Evolutionary conservation across 2,797 vertebrate genomes (phyloP).

Genomic region (Chelon auratus): DNA sequence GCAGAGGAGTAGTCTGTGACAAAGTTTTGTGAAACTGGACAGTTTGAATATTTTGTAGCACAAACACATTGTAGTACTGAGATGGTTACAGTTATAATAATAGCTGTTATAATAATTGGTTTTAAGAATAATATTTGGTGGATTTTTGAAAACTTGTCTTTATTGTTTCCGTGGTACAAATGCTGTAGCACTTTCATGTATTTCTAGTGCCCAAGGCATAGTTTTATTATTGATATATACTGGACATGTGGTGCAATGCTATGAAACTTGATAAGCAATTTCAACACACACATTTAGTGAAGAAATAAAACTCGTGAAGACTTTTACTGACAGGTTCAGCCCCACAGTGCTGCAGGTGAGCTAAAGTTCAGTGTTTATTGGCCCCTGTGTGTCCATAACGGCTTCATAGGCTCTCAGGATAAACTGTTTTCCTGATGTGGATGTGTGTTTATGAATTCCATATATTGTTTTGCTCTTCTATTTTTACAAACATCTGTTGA

Average conservation of each 20-base stretch:
- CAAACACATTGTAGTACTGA: neutral
- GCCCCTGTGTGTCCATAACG: slow-evolving; percentile 26
- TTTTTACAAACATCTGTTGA: slow-evolving; percentile 75
- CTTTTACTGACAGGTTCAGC: slow-evolving; percentile 52
- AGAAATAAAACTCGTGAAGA: slow-evolving; percentile 44
- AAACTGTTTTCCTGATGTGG: slow-evolving; percentile 68
- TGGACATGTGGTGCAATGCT: slow-evolving; percentile 18
- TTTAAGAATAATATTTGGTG: neutral
- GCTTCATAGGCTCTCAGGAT: slow-evolving; percentile 55
- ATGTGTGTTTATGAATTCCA: slow-evolving; percentile 75
- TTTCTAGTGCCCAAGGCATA: neutral
- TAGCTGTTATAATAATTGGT: neutral
- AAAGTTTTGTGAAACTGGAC: neutral
- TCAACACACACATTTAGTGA: slow-evolving; percentile 37
- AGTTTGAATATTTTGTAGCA: neutral
- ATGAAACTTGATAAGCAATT: slow-evolving; percentile 44
- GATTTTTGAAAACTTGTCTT: neutral
- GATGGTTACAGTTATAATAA: neutral
- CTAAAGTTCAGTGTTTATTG: slow-evolving; percentile 57
- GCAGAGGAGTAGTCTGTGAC: slow-evolving; percentile 1
- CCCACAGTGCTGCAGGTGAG: slow-evolving; percentile 55
- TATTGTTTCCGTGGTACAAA: neutral
- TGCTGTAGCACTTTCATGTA: neutral
- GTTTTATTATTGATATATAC: slow-evolving; percentile 10
- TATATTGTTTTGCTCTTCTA: slow-evolving; percentile 60